A percentile compares a stretch with the other conserved stretches of the same genome.
phyloP scores from a whole-genome alignment of 2,113 vertebrate genomes.

The Syrrhaptes paradoxus region DNA sequence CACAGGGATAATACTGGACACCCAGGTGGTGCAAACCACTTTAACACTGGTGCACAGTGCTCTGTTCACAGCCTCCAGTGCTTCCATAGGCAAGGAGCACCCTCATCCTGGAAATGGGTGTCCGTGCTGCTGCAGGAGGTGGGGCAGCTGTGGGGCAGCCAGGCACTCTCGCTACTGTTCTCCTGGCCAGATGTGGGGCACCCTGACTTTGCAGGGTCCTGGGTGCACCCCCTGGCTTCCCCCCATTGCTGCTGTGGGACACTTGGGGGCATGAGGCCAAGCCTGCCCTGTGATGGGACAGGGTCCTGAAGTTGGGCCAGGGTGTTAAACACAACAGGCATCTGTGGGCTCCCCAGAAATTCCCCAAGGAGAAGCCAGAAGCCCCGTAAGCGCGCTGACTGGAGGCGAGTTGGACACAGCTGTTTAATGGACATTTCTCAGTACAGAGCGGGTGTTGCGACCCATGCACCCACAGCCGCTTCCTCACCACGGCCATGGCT shows the following conservation, averaged over 20 bases:
- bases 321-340: neutral
- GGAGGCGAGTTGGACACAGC: slow-evolving; percentile 48
- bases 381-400: accelerated
- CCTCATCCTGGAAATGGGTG: neutral
- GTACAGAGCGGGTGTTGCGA: neutral
- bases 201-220: accelerated
- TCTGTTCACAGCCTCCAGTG: neutral
- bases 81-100: neutral
- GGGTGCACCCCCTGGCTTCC: neutral
- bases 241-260: neutral
- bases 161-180: neutral
- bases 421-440: slow-evolving; percentile 60
- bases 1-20: too few species aligned
- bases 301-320: accelerated
- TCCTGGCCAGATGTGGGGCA: neutral
- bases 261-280: neutral
- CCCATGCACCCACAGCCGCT: neutral
- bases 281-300: neutral
- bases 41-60: neutral
- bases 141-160: accelerated
- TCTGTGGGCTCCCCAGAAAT: neutral
- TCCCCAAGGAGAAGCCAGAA: neutral
- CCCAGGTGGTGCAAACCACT: too few species aligned
- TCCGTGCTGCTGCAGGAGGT: neutral
- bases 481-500: neutral